A percentile compares a stretch with the other conserved stretches of the same genome.
Evolutionary conservation across 2,113 vertebrate genomes (phyloP).

Genomic region (Tragulus kanchil): DNA sequence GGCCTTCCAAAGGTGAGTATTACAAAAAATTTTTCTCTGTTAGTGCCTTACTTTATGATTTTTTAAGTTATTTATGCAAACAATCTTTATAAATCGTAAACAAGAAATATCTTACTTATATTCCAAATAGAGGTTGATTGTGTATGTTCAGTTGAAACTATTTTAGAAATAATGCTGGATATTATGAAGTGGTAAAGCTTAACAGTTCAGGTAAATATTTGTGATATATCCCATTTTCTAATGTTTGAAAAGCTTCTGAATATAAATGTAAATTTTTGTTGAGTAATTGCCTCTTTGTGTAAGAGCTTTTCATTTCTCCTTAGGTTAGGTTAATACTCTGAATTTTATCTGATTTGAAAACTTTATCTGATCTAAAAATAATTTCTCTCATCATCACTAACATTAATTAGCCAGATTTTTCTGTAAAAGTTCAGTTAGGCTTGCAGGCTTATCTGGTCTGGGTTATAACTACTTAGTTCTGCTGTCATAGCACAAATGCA

Average conservation of each 20-base stretch:
- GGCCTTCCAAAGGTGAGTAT: slow-evolving; percentile 95
- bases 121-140: background rate
- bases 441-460: background rate
- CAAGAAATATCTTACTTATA: background rate
- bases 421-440: background rate
- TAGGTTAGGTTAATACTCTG: slow-evolving; percentile 34
- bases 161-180: slow-evolving; percentile 29
- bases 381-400: background rate
- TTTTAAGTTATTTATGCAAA: slow-evolving; percentile 32
- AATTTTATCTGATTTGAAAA: slow-evolving; percentile 33
- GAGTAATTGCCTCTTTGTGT: slow-evolving; percentile 15
- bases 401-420: background rate
- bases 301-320: slow-evolving; percentile 34
- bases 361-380: slow-evolving; percentile 23
- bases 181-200: background rate
- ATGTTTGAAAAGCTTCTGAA: slow-evolving; percentile 13
- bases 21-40: background rate
- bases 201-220: slow-evolving; percentile 51
- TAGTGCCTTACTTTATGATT: background rate
- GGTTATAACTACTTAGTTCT: slow-evolving; percentile 12
- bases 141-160: background rate
- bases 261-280: slow-evolving; percentile 48
- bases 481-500: background rate
- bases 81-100: slow-evolving; percentile 24
- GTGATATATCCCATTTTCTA: slow-evolving; percentile 9